Evolutionary conservation across 2,888 invertebrate genomes (phyloP).

Genomic region (Chrysodeixis includens): DNA sequence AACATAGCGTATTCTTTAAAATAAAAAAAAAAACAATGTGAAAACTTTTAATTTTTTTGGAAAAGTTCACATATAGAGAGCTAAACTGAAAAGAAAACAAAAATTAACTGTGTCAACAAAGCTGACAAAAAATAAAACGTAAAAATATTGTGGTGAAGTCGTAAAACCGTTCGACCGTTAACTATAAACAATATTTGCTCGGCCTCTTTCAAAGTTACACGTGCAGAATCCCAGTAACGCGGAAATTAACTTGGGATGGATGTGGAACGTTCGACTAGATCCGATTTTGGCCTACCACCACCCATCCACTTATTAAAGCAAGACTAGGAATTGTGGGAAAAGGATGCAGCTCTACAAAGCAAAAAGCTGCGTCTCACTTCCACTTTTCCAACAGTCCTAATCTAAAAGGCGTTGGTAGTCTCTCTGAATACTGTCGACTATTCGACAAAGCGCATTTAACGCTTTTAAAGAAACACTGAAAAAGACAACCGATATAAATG

Average conservation of each 20-base stretch:
- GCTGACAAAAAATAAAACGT: background rate
- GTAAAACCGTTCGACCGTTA: conserved; percentile 3
- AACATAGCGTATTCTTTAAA: too few relatives aligned
- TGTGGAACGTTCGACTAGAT: conserved; percentile 10
- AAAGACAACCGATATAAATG: background rate
- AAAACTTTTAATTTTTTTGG: too few relatives aligned
- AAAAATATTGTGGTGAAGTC: background rate
- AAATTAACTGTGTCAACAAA: background rate
- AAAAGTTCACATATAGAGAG: too few relatives aligned
- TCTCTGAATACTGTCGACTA: conserved; percentile 5
- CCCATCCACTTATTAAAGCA: too few relatives aligned
- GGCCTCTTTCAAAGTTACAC: background rate
- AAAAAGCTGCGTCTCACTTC: too few relatives aligned
- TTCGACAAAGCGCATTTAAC: background rate
- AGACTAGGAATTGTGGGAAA: too few relatives aligned
- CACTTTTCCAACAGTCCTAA: too few relatives aligned
- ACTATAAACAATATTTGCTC: background rate
- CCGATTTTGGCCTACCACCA: conserved; percentile 6
- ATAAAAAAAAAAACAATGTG: too few relatives aligned
- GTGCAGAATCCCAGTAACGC: conserved; percentile 17
- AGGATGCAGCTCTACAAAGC: too few relatives aligned
- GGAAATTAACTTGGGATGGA: conserved; percentile 33
- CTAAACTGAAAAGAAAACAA: too few relatives aligned
- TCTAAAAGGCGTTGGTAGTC: too few relatives aligned
- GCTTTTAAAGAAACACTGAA: background rate